Evolutionary conservation across 2,888 invertebrate species (phyloP).

Genomic region (Latrodectus hesperus): DNA sequence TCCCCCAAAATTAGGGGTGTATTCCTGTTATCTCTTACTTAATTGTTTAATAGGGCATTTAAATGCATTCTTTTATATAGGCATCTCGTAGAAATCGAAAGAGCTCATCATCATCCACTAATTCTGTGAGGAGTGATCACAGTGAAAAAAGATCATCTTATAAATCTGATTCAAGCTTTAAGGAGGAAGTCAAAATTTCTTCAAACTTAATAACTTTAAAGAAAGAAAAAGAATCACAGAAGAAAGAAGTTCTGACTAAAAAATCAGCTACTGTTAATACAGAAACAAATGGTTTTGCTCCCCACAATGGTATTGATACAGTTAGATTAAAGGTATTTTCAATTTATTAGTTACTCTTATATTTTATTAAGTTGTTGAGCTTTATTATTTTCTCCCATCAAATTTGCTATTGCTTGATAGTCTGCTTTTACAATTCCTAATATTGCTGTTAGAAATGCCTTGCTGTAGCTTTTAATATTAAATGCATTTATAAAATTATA

Average conservation of each 20-base stretch:
- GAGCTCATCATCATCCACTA: constrained; percentile 53
- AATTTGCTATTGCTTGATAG: too few relatives aligned
- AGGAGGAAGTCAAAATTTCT: constrained; percentile 34
- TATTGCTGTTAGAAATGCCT: too few relatives aligned
- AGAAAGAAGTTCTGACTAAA: constrained; percentile 45
- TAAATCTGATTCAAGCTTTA: constrained; percentile 38
- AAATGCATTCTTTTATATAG: constrained; percentile 11
- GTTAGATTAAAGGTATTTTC: constrained; percentile 53
- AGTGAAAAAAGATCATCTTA: constrained; percentile 56
- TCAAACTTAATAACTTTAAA: constrained; percentile 37
- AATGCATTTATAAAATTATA: too few relatives aligned
- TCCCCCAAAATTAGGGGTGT: too few relatives aligned
- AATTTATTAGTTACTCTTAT: background rate
- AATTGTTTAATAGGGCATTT: too few relatives aligned
- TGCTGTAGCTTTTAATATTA: too few relatives aligned
- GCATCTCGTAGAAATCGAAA: constrained; percentile 45
- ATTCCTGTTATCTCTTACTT: too few relatives aligned
- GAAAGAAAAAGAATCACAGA: constrained; percentile 36
- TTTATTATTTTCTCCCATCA: too few relatives aligned
- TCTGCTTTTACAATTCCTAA: too few relatives aligned
- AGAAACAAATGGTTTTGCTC: constrained; percentile 58
- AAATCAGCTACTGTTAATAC: constrained; percentile 30
- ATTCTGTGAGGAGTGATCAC: constrained; percentile 54
- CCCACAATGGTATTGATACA: constrained; percentile 57
- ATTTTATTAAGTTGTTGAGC: background rate